Percentiles rank a stretch among this genome's conserved stretches.
Conservation (phyloP, 92 coral and sea anemone genomes). For the Phenganax stokvisi region DNA sequence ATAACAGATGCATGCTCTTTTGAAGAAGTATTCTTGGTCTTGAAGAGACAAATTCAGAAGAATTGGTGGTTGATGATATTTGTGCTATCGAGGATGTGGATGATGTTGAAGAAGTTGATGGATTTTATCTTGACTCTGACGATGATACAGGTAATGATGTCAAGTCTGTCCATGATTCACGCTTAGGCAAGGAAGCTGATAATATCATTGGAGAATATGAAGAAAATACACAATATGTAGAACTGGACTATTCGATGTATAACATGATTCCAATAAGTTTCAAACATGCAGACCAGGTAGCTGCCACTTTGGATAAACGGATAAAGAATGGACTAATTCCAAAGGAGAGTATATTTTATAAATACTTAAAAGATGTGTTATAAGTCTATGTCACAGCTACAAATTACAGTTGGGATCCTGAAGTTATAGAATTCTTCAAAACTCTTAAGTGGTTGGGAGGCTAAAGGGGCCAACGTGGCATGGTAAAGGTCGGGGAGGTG, state of each 20-base stretch:
- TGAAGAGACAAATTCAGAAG: conserved; percentile 38
- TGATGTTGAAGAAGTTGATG: conserved; percentile 18
- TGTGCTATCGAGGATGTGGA: conserved; percentile 22
- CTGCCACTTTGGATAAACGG: conserved; percentile 40
- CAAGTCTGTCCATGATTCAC: no score
- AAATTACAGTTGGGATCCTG: conserved; percentile 44
- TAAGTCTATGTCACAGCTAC: conserved; percentile 51
- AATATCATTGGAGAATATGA: not conserved
- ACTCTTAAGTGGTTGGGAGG: conserved; percentile 53
- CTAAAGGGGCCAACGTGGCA: conserved; percentile 57
- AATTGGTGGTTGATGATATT: conserved; percentile 32
- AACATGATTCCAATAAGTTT: conserved; percentile 42
- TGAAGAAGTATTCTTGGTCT: conserved; percentile 27
- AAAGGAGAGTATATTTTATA: conserved; percentile 51
- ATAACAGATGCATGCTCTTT: no score
- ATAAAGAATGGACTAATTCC: conserved; percentile 44
- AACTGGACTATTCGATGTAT: conserved; percentile 44
- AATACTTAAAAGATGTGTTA: conserved; percentile 46
- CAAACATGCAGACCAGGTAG: conserved; percentile 49
- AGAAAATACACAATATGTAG: not conserved
- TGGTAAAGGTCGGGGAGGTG: conserved; percentile 41
- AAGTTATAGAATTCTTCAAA: conserved; percentile 45
- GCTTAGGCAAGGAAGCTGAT: conserved; percentile 25
- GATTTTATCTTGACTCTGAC: conserved; percentile 27
- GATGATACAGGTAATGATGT: not conserved